Conservation (phyloP, 1,140 invertebrate species). For the Propsilocerus akamusi region DNA sequence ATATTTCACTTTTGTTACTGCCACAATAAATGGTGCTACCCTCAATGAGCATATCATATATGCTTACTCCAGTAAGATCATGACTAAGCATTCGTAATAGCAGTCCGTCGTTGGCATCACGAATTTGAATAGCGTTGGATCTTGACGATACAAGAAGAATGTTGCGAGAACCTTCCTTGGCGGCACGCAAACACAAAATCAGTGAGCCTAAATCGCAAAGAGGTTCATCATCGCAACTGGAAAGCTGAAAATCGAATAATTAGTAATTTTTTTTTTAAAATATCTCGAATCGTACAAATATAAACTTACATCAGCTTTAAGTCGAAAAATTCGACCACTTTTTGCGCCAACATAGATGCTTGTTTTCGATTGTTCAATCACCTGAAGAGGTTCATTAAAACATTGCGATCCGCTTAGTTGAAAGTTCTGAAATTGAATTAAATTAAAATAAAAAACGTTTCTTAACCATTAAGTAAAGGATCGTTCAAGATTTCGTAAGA, state of each 20-base stretch:
- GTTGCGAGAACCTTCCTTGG: constrained; percentile 41
- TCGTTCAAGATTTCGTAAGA: too few species aligned
- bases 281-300: neutral
- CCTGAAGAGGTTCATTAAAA: neutral
- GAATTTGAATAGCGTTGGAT: constrained; percentile 39
- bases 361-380: neutral
- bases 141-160: constrained; percentile 44
- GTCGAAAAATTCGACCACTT: neutral
- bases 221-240: constrained; percentile 11
- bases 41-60: constrained; percentile 42
- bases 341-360: neutral
- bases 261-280: too few species aligned
- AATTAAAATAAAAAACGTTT: too few species aligned
- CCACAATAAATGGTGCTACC: constrained; percentile 44
- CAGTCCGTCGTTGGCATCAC: constrained; percentile 41
- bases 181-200: constrained; percentile 41
- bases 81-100: constrained; percentile 32
- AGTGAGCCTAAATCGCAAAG: constrained; percentile 21
- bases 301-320: neutral
- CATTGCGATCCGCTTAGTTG: neutral
- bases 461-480: too few species aligned
- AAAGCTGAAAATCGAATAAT: constrained; percentile 11
- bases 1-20: constrained; percentile 41
- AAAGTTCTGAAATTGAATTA: too few species aligned
- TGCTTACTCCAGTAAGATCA: constrained; percentile 26